Percentiles rank a stretch among this genome's conserved stretches.
phyloP scores from a whole-genome alignment of 53 echinoderm and acorn worm species.

The Stichopus horrens region DNA sequence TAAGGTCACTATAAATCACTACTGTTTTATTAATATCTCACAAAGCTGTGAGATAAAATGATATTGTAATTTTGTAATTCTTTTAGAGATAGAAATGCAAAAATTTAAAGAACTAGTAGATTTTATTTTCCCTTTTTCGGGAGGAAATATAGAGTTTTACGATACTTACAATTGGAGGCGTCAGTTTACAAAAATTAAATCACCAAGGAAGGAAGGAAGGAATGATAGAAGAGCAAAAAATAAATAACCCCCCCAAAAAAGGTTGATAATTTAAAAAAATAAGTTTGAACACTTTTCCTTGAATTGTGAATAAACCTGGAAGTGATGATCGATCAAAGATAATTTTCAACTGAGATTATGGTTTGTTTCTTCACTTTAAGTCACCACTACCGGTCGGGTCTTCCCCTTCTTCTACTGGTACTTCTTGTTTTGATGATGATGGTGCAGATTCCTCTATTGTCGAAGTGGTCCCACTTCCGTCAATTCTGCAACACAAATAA shows the following conservation, averaged over 20 bases:
- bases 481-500: not conserved
- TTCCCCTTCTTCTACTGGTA: not conserved
- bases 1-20: no score
- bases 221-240: not conserved
- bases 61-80: not conserved
- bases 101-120: not conserved
- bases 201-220: not conserved
- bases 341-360: not conserved
- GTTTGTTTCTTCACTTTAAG: not conserved
- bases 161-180: not conserved
- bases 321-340: not conserved
- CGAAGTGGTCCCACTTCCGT: not conserved
- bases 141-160: not conserved
- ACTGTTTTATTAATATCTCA: not conserved
- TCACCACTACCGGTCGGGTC: not conserved
- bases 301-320: not conserved
- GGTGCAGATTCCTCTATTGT: not conserved
- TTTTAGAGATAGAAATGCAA: not conserved
- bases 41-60: not conserved
- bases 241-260: not conserved
- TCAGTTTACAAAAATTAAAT: not conserved
- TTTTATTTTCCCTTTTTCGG: not conserved
- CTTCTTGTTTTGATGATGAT: not conserved
- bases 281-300: not conserved
- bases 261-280: not conserved